A percentile compares a stretch with the other conserved stretches of the same genome.
phyloP scores from a whole-genome alignment of 2,888 invertebrate species.

The Andrena hattorfiana region DNA sequence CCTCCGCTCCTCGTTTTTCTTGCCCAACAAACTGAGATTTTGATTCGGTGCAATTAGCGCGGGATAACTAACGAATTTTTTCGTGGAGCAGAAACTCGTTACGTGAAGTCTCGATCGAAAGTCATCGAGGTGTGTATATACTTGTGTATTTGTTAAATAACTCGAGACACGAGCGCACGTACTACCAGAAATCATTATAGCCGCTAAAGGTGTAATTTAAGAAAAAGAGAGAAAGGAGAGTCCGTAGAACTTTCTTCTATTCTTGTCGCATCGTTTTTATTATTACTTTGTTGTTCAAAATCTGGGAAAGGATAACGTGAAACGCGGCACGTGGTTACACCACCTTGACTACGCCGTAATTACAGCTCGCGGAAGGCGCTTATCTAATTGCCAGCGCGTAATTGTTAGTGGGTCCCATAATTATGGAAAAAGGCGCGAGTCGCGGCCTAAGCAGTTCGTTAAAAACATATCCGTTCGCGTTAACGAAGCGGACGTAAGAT shows the following conservation, averaged over 20 bases:
- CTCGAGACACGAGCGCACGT: neutral
- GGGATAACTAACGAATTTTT: conserved; percentile 12
- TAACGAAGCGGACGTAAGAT: conserved; percentile 43
- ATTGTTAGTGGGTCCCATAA: conserved; percentile 46
- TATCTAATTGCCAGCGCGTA: conserved; percentile 37
- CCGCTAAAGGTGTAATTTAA: conserved; percentile 33
- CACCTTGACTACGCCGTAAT: conserved; percentile 32
- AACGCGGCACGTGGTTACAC: neutral
- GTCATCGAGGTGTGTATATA: neutral
- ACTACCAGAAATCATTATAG: conserved; percentile 26
- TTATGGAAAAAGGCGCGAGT: conserved; percentile 34
- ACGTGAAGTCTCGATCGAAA: neutral
- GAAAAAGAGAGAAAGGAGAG: neutral
- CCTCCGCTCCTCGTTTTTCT: conserved; percentile 11
- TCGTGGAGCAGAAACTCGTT: neutral
- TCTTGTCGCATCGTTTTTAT: neutral
- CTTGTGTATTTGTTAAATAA: conserved; percentile 6
- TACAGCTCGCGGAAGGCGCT: conserved; percentile 46
- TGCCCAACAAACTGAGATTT: neutral
- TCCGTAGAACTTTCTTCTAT: conserved; percentile 18
- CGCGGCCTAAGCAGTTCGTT: conserved; percentile 24
- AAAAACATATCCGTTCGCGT: conserved; percentile 42
- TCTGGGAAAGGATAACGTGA: conserved; percentile 11
- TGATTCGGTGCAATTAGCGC: conserved; percentile 7
- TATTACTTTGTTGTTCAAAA: neutral